These are phyloP conservation scores for Osedax fenrisi DNA, from an alignment of 2,888 invertebrate species.

Conservation along the genomic window DNA sequence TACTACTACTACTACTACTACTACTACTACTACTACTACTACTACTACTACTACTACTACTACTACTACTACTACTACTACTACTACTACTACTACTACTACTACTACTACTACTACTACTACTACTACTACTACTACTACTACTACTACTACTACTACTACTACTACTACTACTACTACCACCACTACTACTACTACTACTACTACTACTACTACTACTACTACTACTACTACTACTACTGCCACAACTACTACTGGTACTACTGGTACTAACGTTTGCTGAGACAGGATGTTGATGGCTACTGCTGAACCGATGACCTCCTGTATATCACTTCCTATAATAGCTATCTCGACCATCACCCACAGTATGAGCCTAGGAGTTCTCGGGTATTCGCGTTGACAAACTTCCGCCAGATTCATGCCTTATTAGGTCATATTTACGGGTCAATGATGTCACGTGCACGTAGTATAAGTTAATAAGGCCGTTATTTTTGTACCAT, in stretches of 20 bases:
- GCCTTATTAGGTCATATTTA: too few relatives aligned
- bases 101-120: background rate
- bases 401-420: slow-evolving; percentile 63
- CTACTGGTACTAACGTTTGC: slow-evolving; percentile 42
- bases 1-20: background rate
- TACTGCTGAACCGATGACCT: slow-evolving; percentile 78
- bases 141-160: background rate
- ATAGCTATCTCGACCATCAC: slow-evolving; percentile 81
- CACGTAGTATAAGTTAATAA: too few relatives aligned
- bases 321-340: slow-evolving; percentile 67
- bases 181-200: background rate
- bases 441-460: too few relatives aligned
- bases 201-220: background rate
- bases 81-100: background rate
- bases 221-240: slow-evolving; percentile 63
- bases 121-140: background rate
- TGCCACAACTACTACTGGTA: slow-evolving; percentile 69
- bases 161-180: background rate
- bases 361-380: slow-evolving; percentile 69
- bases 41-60: background rate
- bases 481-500: too few relatives aligned
- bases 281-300: slow-evolving; percentile 60
- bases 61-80: background rate
- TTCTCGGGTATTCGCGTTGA: slow-evolving; percentile 62
- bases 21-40: background rate